Percentiles rank a stretch among this genome's conserved stretches.
Evolutionary conservation across 1,140 invertebrate species (phyloP).

Genomic region (Drosophila asahinai): DNA sequence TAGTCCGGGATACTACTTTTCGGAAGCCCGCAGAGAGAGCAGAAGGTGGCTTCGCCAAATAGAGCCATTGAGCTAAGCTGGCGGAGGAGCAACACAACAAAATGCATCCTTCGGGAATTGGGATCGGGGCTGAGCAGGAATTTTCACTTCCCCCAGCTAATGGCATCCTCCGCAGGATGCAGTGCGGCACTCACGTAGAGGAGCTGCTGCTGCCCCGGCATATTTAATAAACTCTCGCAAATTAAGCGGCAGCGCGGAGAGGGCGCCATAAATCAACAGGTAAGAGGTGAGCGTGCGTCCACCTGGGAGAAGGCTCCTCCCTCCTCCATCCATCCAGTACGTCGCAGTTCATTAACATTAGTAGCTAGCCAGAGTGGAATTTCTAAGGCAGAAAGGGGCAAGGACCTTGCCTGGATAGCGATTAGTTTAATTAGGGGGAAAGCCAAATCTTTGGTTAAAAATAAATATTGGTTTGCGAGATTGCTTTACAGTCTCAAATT

Average conservation of each 20-base stretch:
- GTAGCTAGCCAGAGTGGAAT: conserved; percentile 18
- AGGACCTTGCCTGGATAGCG: conserved; percentile 7
- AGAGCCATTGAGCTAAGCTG: conserved; percentile 58
- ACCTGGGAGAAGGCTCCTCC: conserved; percentile 20
- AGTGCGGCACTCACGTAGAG: conserved; percentile 62
- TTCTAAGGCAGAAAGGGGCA: conserved; percentile 18
- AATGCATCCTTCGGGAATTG: conserved; percentile 58
- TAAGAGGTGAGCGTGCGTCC: conserved; percentile 38
- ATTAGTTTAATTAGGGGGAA: conserved; percentile 5
- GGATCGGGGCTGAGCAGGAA: conserved; percentile 58
- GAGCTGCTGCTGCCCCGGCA: conserved; percentile 53
- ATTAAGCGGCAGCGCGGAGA: conserved; percentile 60
- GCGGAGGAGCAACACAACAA: conserved; percentile 54
- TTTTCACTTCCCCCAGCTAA: conserved; percentile 74
- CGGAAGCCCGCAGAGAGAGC: not conserved
- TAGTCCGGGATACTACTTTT: conserved; percentile 17
- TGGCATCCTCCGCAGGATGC: conserved; percentile 69
- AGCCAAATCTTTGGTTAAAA: not conserved
- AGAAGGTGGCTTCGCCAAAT: conserved; percentile 23
- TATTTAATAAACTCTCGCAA: conserved; percentile 81
- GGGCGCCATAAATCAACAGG: conserved; percentile 59
- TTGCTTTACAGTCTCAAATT: not conserved
- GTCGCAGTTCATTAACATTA: conserved; percentile 51
- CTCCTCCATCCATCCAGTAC: not conserved
- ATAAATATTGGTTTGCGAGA: not conserved